A percentile compares a stretch with the other conserved stretches of the same genome.
These are phyloP conservation scores for Dendrolimus houi DNA, from an alignment of 2,888 invertebrate species.

Conservation along the genomic window DNA sequence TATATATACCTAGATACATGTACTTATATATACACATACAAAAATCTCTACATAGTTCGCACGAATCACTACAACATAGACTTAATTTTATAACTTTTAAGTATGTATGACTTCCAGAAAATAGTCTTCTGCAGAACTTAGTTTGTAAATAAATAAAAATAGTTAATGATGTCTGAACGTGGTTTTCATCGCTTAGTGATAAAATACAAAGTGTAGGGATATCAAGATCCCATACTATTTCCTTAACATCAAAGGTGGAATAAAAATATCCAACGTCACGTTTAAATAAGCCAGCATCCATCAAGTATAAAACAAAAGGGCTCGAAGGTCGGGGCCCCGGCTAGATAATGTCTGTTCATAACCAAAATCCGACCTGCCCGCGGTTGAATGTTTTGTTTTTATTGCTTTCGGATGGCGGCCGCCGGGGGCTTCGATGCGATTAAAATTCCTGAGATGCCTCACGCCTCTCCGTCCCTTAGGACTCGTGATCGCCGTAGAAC, in stretches of 20 bases:
- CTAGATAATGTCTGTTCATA: constrained; percentile 44
- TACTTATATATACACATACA: too few relatives aligned
- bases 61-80: too few relatives aligned
- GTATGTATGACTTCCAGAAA: too few relatives aligned
- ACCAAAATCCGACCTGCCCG: constrained; percentile 54
- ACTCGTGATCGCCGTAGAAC: constrained; percentile 37
- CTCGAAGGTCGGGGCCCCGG: constrained; percentile 23
- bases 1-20: too few relatives aligned
- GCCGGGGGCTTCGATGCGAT: constrained; percentile 64
- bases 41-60: too few relatives aligned
- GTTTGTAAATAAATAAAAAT: too few relatives aligned
- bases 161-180: too few relatives aligned
- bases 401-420: constrained; percentile 42
- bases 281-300: background rate
- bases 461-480: constrained; percentile 54
- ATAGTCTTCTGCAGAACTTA: too few relatives aligned
- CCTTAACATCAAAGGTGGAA: background rate
- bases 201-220: too few relatives aligned
- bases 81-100: too few relatives aligned
- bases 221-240: too few relatives aligned
- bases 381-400: constrained; percentile 46
- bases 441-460: constrained; percentile 72
- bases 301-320: constrained; percentile 22
- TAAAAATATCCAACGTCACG: background rate
- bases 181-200: too few relatives aligned